phyloP scores from a whole-genome alignment of 2,113 vertebrate genomes.

The Montifringilla adamsi region DNA sequence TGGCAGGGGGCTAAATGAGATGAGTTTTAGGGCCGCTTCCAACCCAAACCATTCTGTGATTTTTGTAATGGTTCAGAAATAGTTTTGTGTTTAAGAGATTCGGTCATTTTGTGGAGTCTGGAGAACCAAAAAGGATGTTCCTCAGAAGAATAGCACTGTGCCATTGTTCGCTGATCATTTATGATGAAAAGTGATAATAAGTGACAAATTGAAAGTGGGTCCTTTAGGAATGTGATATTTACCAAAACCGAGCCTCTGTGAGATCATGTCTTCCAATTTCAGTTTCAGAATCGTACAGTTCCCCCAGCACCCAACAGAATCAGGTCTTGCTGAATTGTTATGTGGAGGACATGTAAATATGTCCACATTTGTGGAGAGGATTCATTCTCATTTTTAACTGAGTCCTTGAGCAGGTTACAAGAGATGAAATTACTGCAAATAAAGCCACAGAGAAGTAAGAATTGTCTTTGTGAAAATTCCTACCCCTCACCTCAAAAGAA shows the following conservation, averaged over 20 bases:
- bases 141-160: not conserved
- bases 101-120: not conserved
- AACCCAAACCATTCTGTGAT: not conserved
- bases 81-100: not conserved
- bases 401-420: not conserved
- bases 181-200: not conserved
- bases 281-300: not conserved
- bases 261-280: not conserved
- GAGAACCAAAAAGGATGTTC: not conserved
- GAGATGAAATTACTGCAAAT: not conserved
- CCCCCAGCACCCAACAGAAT: not conserved
- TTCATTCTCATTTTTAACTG: not conserved
- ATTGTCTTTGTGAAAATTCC: not conserved
- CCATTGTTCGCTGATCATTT: not conserved
- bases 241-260: not conserved
- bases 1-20: not conserved
- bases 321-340: not conserved
- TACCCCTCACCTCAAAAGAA: not conserved
- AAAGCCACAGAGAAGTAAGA: not conserved
- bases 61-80: not conserved
- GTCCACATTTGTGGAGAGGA: not conserved
- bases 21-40: not conserved
- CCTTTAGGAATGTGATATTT: not conserved
- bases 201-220: not conserved
- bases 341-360: not conserved